These are phyloP conservation scores for Talpa occidentalis DNA, from an alignment of 2,113 vertebrate genomes.

Conservation along the genomic window DNA sequence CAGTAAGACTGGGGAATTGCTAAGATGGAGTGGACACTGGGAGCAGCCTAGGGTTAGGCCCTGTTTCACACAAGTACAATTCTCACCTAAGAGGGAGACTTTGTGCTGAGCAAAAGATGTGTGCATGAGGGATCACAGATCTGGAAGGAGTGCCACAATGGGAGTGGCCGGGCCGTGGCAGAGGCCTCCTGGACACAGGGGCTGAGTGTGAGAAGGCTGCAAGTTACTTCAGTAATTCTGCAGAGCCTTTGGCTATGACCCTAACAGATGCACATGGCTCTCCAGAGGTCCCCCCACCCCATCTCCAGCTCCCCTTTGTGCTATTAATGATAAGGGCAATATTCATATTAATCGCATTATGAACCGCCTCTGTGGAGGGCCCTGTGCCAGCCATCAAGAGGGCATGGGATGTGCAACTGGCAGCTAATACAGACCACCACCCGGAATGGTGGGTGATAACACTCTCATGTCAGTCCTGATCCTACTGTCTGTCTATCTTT, in stretches of 20 bases:
- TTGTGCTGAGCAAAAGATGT: background rate
- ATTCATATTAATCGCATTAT: background rate
- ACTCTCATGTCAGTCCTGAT: rapidly evolving
- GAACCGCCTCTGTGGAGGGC: background rate
- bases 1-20: background rate
- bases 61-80: background rate
- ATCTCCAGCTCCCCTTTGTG: no score
- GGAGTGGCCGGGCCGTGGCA: no score
- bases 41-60: background rate
- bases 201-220: background rate
- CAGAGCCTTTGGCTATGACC: rapidly evolving
- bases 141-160: background rate
- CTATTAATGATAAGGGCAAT: background rate
- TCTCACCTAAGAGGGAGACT: background rate
- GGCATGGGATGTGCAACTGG: no score
- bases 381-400: background rate
- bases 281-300: background rate
- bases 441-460: no score
- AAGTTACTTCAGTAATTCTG: background rate
- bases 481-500: no score
- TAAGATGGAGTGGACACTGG: background rate
- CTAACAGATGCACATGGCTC: background rate
- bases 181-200: background rate
- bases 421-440: no score
- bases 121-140: background rate